A percentile compares a stretch with the other conserved stretches of the same genome.
phyloP scores from a whole-genome alignment of 64 coral and sea anemone species.

The Pachyseris speciosa region DNA sequence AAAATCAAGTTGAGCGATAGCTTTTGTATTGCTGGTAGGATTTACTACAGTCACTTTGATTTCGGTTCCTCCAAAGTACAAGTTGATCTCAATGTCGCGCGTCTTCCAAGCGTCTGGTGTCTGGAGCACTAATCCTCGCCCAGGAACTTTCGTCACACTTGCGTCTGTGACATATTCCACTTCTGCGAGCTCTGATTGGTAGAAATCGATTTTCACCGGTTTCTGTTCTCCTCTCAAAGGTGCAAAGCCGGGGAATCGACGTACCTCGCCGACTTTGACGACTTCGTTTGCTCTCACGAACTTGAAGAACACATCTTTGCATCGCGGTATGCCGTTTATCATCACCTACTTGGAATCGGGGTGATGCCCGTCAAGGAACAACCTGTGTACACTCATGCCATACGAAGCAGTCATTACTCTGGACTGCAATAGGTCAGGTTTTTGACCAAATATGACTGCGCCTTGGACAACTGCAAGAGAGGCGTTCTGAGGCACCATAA shows the following conservation, averaged over 20 bases:
- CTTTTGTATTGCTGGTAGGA: too few species aligned
- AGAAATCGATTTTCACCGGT: background rate
- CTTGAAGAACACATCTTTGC: conserved; percentile 47
- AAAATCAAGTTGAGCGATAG: too few species aligned
- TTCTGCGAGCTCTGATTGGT: background rate
- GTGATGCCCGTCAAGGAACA: background rate
- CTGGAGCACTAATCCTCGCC: background rate
- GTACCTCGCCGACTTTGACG: background rate
- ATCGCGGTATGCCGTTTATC: background rate
- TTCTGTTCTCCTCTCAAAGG: background rate
- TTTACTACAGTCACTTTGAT: conserved; percentile 23
- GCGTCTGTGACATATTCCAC: background rate
- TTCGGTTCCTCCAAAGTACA: background rate
- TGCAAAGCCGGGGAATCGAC: background rate
- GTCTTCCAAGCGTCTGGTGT: conserved; percentile 13
- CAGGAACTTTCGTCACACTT: background rate
- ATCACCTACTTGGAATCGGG: background rate
- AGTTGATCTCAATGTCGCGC: background rate
- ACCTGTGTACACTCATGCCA: background rate
- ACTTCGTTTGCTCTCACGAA: conserved; percentile 6
- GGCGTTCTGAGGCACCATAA: conserved; percentile 4
- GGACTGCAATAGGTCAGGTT: background rate
- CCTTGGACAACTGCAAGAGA: conserved; percentile 22
- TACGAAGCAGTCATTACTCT: conserved; percentile 17
- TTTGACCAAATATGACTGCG: conserved; percentile 3